Conservation (phyloP, 2,888 invertebrate genomes). For the Mystacides longicornis region DNA sequence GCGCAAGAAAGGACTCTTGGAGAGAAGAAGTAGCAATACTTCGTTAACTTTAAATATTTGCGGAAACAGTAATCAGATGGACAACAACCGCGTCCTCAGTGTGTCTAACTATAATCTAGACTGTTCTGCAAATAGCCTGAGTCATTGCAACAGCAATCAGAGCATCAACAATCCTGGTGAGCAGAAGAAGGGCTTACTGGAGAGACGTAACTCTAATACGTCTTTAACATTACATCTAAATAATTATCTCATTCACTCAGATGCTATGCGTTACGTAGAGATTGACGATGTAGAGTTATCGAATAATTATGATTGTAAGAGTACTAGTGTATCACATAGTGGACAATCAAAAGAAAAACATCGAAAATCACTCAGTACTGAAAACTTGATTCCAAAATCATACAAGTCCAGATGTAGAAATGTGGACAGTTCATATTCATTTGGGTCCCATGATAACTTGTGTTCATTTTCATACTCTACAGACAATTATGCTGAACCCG, state of each 20-base stretch:
- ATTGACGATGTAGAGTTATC: conserved; percentile 41
- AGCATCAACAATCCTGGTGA: conserved; percentile 39
- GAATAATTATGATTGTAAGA: conserved; percentile 27
- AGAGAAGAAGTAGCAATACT: conserved; percentile 84
- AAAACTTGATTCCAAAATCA: conserved; percentile 50
- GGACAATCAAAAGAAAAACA: conserved; percentile 29
- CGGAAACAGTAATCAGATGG: conserved; percentile 42
- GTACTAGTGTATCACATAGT: conserved; percentile 3
- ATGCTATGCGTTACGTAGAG: conserved; percentile 39
- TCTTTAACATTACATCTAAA: conserved; percentile 62
- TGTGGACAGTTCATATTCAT: conserved; percentile 35
- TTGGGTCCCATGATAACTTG: conserved; percentile 47
- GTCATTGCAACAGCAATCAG: conserved; percentile 43
- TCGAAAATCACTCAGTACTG: conserved; percentile 54
- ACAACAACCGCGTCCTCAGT: conserved; percentile 42
- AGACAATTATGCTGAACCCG: conserved; percentile 36
- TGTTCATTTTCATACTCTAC: conserved; percentile 42
- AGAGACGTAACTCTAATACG: conserved; percentile 74
- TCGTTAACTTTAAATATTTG: conserved; percentile 73
- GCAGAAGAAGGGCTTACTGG: conserved; percentile 57
- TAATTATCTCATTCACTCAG: conserved; percentile 26
- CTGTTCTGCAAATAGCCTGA: conserved; percentile 46
- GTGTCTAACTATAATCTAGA: conserved; percentile 48
- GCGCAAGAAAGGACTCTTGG: conserved; percentile 63
- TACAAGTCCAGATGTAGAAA: conserved; percentile 40